Evolutionary conservation across 1,140 invertebrate genomes (phyloP).

Genomic region (Yoshiicerus persimilis): DNA sequence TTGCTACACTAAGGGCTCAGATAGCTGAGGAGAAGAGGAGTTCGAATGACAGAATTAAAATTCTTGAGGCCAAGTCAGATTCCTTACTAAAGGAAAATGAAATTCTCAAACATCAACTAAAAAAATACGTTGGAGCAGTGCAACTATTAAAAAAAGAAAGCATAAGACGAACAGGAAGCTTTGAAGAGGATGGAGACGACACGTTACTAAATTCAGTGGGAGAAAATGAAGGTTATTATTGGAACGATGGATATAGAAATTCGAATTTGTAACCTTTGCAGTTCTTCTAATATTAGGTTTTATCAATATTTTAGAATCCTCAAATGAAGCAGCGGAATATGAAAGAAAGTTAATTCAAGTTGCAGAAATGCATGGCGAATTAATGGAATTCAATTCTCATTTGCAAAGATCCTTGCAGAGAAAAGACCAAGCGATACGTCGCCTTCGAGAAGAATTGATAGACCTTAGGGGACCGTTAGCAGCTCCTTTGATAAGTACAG

Average conservation of each 20-base stretch:
- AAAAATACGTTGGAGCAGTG: constrained; percentile 86
- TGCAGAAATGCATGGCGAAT: constrained; percentile 92
- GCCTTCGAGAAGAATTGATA: constrained; percentile 67
- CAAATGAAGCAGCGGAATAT: constrained; percentile 74
- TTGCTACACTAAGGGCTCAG: constrained; percentile 54
- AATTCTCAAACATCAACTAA: constrained; percentile 79
- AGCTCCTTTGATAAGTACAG: constrained; percentile 53
- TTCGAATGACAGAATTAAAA: constrained; percentile 54
- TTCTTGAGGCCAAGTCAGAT: constrained; percentile 55
- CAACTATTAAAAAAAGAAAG: constrained; percentile 68
- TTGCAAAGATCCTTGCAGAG: constrained; percentile 60
- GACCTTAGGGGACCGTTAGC: constrained; percentile 68
- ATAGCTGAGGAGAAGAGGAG: constrained; percentile 55
- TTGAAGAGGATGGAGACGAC: constrained; percentile 26
- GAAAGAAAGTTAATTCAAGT: constrained; percentile 87
- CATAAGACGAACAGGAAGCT: not conserved
- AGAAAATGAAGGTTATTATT: not conserved
- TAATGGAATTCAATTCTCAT: constrained; percentile 88
- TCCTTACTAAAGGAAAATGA: constrained; percentile 75
- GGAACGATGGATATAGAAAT: not conserved
- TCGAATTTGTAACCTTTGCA: not conserved
- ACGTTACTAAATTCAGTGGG: not conserved
- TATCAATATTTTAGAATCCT: constrained; percentile 30
- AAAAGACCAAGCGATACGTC: constrained; percentile 67
- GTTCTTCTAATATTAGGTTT: not conserved